Base-by-base conservation (phyloP, 2,888 invertebrate species). In the Acronicta psi region DNA sequence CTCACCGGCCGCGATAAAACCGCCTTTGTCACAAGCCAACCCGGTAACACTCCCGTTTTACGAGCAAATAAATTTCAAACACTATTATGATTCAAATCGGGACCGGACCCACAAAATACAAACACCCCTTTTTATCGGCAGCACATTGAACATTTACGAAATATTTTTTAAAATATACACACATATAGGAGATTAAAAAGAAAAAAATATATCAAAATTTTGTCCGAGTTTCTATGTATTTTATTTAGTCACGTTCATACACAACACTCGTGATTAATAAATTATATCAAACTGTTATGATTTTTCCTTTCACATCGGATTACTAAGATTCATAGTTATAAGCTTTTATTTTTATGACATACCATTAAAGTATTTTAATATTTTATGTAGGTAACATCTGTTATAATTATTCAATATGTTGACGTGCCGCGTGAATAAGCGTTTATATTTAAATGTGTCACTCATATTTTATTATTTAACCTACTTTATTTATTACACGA, bases 1-100 rank as follows among this genome's bases (percentile, higher is more conserved):
- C 82, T 86, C 89, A 88, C 89, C 84, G 87, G 79, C 79, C 80
- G 65, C 90, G 90, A 91, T 91, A 92, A 92, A 93, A 87, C 88
- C 81, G 83, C 90, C 87, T 91, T 92, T 91, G 92, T 92, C 90
- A 91, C 89, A 87, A 83, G 83, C 87, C 84, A 87, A 82, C 85
- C 83, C 83, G 84, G 87, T 83, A 89, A 89, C 91, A 89, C 92
- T 87, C 89, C 85, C 84, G 80, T 85, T 93, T 94, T 94, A 94
- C 88, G 93, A 93, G 81, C 90, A 87, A 92, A 94, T 94, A 94
- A 93, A 93, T 94, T 93, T 91, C 85, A 83, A 92, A 92, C 88
- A 91, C 93, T 91, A 94, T 94, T 94, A 93, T 93, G 86, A 94
- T 94, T 94, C 92, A 94, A 93, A 94, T 93, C 83, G 84, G 73